A percentile compares a stretch with the other conserved stretches of the same genome.
Evolutionary conservation across 1,140 invertebrate species (phyloP).

Genomic region (Goniozus legneri): DNA sequence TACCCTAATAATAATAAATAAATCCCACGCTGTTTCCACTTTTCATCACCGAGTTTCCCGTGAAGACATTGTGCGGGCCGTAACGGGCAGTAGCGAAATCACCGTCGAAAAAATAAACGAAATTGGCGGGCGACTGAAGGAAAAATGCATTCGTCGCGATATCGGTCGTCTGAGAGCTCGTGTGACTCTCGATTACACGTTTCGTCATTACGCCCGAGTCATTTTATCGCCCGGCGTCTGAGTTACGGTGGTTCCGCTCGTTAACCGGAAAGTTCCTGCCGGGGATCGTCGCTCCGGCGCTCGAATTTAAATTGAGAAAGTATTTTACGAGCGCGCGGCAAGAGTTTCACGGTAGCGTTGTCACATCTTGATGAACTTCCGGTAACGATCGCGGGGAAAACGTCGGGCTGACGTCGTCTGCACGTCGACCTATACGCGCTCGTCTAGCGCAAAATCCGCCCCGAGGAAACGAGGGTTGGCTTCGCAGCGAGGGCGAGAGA

Average conservation of each 20-base stretch:
- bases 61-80: too few species aligned
- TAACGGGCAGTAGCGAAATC: too few species aligned
- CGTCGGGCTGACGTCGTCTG: constrained; percentile 23
- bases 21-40: too few species aligned
- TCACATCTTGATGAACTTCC: constrained; percentile 57
- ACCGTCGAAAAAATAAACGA: neutral
- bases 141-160: too few species aligned
- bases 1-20: too few species aligned
- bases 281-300: constrained; percentile 38
- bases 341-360: constrained; percentile 54
- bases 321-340: constrained; percentile 53
- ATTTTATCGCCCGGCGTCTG: constrained; percentile 47
- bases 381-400: constrained; percentile 50
- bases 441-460: constrained; percentile 22
- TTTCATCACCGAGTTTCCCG: too few species aligned
- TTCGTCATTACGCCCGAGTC: constrained; percentile 39
- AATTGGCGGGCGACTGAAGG: neutral
- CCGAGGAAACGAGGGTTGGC: too few species aligned
- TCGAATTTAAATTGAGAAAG: constrained; percentile 57
- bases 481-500: too few species aligned
- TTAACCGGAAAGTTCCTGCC: constrained; percentile 46
- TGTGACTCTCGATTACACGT: constrained; percentile 41
- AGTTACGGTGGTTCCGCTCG: constrained; percentile 51
- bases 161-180: constrained; percentile 38
- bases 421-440: constrained; percentile 15